Conservation (phyloP, 2,797 vertebrate species). For the Vultur gryphus region DNA sequence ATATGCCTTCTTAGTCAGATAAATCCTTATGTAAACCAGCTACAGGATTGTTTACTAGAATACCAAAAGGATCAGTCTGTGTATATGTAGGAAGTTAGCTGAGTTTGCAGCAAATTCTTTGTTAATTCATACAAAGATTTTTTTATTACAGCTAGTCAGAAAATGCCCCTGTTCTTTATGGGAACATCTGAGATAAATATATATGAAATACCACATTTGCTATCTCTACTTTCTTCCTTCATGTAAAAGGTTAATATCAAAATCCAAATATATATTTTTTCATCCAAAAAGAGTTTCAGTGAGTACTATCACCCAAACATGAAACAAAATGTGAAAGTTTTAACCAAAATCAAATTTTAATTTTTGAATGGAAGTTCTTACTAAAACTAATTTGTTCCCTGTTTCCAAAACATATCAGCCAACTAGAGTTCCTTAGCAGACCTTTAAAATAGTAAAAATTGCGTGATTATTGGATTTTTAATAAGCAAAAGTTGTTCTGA, state of each 20-base stretch:
- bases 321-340: not conserved
- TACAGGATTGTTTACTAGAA: not conserved
- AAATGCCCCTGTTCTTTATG: not conserved
- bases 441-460: not conserved
- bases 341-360: not conserved
- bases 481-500: not conserved
- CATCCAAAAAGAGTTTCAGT: not conserved
- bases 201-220: not conserved
- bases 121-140: not conserved
- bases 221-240: not conserved
- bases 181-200: not conserved
- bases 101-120: not conserved
- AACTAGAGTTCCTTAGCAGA: not conserved
- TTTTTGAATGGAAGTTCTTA: not conserved
- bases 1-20: not conserved
- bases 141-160: not conserved
- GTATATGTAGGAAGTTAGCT: not conserved
- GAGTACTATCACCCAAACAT: not conserved
- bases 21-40: not conserved
- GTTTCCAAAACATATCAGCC: not conserved
- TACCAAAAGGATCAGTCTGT: not conserved
- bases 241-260: not conserved
- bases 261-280: not conserved
- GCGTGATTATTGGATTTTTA: not conserved
- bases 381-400: not conserved